A percentile compares a stretch with the other conserved stretches of the same genome.
Evolutionary conservation across 2,113 vertebrate genomes (phyloP).

Genomic region (Amblyopsis rosae): DNA sequence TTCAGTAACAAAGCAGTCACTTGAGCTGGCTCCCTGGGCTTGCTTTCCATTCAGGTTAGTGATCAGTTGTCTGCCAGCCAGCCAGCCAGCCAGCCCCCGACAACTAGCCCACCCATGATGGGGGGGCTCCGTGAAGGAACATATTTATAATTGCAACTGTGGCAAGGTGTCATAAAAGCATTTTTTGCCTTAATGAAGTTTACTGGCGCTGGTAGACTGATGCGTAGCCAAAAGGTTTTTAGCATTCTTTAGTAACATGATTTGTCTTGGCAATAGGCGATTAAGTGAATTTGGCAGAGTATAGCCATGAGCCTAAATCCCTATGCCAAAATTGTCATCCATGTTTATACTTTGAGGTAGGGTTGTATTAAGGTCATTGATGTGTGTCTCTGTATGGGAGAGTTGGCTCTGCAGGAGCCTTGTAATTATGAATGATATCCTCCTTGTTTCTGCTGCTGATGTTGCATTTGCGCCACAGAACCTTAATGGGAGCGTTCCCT

Average conservation of each 20-base stretch:
- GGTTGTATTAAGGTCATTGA: constrained; percentile 75
- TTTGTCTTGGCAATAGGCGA: constrained; percentile 77
- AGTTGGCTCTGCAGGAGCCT: constrained; percentile 67
- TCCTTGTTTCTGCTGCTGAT: constrained; percentile 67
- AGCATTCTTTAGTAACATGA: constrained; percentile 74
- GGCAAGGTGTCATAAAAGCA: constrained; percentile 76
- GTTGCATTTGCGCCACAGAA: constrained; percentile 74
- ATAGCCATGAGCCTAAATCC: constrained; percentile 69
- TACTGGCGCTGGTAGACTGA: constrained; percentile 61
- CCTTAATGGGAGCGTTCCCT: constrained; percentile 28
- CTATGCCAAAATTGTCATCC: constrained; percentile 74
- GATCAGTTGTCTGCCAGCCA: constrained; percentile 79
- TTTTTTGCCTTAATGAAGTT: constrained; percentile 72
- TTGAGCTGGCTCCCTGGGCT: constrained; percentile 77
- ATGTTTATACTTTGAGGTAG: constrained; percentile 69
- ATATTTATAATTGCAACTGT: constrained; percentile 78
- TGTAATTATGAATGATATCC: constrained; percentile 75
- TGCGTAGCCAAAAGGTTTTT: constrained; percentile 73
- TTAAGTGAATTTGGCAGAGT: constrained; percentile 67
- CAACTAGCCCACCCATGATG: constrained; percentile 79
- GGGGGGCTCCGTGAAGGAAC: constrained; percentile 70
- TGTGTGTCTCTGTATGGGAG: constrained; percentile 64
- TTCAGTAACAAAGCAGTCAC: constrained; percentile 81
- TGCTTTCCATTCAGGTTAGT: constrained; percentile 76
- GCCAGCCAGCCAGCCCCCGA: constrained; percentile 68